phyloP scores from a whole-genome alignment of 2,888 invertebrate species.

The Branchipolynoe longqiensis region DNA sequence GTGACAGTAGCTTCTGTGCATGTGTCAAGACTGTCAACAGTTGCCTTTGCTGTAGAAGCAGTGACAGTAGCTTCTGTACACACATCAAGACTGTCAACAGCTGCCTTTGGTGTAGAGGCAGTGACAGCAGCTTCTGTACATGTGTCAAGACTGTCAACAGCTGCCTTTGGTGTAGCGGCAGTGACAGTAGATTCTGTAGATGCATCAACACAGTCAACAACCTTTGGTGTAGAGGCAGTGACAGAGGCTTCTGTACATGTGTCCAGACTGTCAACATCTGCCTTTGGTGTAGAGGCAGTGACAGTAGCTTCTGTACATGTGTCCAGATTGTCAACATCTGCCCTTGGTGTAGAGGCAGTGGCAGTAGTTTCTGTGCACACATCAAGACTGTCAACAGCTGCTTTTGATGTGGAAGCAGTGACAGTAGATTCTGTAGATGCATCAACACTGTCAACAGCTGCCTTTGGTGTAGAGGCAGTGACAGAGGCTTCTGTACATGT shows the following conservation, averaged over 20 bases:
- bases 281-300: background rate
- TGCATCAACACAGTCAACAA: background rate
- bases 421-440: background rate
- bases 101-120: background rate
- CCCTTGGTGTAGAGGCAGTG: background rate
- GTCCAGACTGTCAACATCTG: background rate
- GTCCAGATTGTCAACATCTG: background rate
- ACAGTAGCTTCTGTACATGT: background rate
- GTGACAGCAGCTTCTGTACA: background rate
- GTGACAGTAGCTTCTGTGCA: background rate
- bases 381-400: background rate
- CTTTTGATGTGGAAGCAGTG: background rate
- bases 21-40: background rate
- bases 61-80: background rate
- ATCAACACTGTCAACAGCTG: background rate
- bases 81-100: too few species aligned
- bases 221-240: background rate
- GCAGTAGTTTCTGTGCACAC: background rate
- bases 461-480: background rate
- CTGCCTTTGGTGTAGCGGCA: background rate
- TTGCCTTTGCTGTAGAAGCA: background rate
- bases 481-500: background rate
- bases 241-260: background rate
- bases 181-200: background rate
- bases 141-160: background rate